Percentiles rank a stretch among this genome's conserved stretches.
Evolutionary conservation across 2,797 vertebrate genomes (phyloP).

Genomic region (Triplophysa yarkandensis): DNA sequence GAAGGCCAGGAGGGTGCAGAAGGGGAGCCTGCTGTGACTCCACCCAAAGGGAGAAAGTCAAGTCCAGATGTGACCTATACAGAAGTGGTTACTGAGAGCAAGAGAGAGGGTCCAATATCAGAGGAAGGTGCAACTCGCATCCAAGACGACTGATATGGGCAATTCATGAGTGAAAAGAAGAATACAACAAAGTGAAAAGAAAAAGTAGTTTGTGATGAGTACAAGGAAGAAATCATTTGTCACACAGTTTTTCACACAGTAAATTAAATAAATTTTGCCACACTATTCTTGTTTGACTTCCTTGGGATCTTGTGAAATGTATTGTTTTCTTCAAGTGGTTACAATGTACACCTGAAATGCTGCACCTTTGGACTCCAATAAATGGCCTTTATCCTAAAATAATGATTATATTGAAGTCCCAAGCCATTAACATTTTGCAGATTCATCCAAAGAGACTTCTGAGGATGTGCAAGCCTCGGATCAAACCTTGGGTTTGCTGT

Average conservation of each 20-base stretch:
- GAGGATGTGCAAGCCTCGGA: too few relatives aligned
- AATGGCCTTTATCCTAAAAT: too few relatives aligned
- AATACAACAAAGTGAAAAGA: background rate
- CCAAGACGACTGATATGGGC: slow-evolving; percentile 63
- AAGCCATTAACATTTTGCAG: too few relatives aligned
- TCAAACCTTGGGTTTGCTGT: too few relatives aligned
- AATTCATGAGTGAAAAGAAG: background rate
- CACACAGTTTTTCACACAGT: background rate
- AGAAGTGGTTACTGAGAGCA: slow-evolving; percentile 80
- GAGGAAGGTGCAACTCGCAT: slow-evolving; percentile 69
- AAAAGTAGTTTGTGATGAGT: background rate
- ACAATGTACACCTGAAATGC: too few relatives aligned
- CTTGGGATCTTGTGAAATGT: too few relatives aligned
- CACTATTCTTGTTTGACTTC: slow-evolving; percentile 23
- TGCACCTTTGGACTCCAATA: too few relatives aligned
- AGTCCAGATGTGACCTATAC: slow-evolving; percentile 77
- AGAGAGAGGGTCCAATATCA: slow-evolving; percentile 78
- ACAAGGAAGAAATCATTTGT: slow-evolving; percentile 1
- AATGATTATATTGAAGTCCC: too few relatives aligned
- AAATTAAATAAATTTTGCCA: slow-evolving; percentile 6
- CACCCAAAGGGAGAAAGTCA: slow-evolving; percentile 62
- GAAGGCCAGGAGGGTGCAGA: slow-evolving; percentile 84
- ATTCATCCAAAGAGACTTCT: too few relatives aligned
- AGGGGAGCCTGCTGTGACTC: slow-evolving; percentile 63
- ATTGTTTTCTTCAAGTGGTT: too few relatives aligned